Evolutionary conservation across 2,888 invertebrate genomes (phyloP).

Genomic region (Apamea sordens): DNA sequence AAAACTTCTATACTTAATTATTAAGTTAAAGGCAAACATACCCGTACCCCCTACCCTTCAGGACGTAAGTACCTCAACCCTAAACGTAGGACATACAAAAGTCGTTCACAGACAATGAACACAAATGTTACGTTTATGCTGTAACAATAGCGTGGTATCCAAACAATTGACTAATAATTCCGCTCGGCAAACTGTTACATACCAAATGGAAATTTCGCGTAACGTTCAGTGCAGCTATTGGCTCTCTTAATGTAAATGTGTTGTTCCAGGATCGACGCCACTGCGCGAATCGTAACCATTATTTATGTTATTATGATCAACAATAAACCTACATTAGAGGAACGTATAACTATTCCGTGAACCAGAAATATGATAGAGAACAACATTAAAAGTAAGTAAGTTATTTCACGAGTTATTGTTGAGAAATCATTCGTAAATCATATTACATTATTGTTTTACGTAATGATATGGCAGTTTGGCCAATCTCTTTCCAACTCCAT

Average conservation of each 20-base stretch:
- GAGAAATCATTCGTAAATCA: constrained; percentile 33
- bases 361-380: constrained; percentile 10
- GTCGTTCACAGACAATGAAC: constrained; percentile 75
- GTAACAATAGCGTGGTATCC: constrained; percentile 77
- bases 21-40: background rate
- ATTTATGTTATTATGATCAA: constrained; percentile 54
- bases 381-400: background rate
- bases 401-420: constrained; percentile 18
- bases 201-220: constrained; percentile 83
- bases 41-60: background rate
- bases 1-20: background rate
- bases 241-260: constrained; percentile 81
- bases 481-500: constrained; percentile 55
- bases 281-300: constrained; percentile 41
- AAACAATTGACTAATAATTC: constrained; percentile 85
- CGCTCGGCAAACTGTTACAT: constrained; percentile 79
- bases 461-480: constrained; percentile 50
- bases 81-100: constrained; percentile 70
- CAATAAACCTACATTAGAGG: constrained; percentile 38
- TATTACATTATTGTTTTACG: constrained; percentile 45
- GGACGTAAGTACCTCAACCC: constrained; percentile 24
- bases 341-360: constrained; percentile 40
- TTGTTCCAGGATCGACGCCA: constrained; percentile 70
- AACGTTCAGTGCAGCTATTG: constrained; percentile 76
- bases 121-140: constrained; percentile 76